phyloP scores from a whole-genome alignment of 1,140 invertebrate genomes.

The Melanaphis sacchari region DNA sequence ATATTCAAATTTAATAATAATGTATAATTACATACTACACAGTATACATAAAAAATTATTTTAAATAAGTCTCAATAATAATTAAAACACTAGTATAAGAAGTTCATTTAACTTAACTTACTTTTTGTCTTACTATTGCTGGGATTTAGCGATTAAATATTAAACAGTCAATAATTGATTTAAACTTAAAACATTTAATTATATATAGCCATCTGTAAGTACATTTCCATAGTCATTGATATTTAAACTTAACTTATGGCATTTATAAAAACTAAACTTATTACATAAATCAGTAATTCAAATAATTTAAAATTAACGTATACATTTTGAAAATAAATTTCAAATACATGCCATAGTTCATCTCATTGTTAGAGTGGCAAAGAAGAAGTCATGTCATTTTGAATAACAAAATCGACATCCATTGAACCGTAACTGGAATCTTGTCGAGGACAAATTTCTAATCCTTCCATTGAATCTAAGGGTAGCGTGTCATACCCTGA shows the following conservation, averaged over 20 bases:
- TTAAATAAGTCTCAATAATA: slow-evolving; percentile 37
- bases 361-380: slow-evolving; percentile 27
- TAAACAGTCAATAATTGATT: slow-evolving; percentile 39
- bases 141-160: slow-evolving; percentile 32
- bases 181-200: slow-evolving; percentile 36
- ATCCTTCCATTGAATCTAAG: slow-evolving; percentile 94
- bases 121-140: slow-evolving; percentile 34
- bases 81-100: slow-evolving; percentile 37
- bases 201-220: slow-evolving; percentile 26
- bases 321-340: slow-evolving; percentile 13
- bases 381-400: slow-evolving; percentile 47
- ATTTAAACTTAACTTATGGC: slow-evolving; percentile 5
- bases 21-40: slow-evolving; percentile 41
- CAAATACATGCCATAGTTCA: not conserved
- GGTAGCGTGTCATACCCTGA: slow-evolving; percentile 96
- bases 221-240: not conserved
- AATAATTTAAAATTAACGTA: slow-evolving; percentile 15
- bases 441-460: slow-evolving; percentile 82
- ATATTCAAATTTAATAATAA: slow-evolving; percentile 42
- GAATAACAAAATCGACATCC: slow-evolving; percentile 38
- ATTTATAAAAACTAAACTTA: slow-evolving; percentile 33
- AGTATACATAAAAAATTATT: slow-evolving; percentile 39
- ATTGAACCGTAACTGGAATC: slow-evolving; percentile 72
- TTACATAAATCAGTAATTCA: slow-evolving; percentile 14
- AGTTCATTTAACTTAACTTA: not conserved